Conservation (phyloP, 2,113 vertebrate species). For the Tautogolabrus adspersus region DNA sequence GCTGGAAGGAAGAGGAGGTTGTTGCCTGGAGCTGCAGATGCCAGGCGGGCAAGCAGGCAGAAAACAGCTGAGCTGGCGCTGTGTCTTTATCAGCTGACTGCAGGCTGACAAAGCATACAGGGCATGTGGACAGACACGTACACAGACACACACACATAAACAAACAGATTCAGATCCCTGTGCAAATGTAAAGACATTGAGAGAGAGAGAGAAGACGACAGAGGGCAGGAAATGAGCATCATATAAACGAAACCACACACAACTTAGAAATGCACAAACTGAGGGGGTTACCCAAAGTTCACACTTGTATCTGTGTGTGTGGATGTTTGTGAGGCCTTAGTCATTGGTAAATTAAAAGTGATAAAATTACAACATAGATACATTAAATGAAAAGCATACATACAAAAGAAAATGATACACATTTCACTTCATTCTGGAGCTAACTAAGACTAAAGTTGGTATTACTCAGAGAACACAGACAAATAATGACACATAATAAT, state of each 20-base stretch:
- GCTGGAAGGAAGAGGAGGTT: constrained; percentile 6
- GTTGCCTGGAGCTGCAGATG: constrained; percentile 48
- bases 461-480: too few species aligned
- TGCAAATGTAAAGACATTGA: constrained; percentile 33
- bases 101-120: constrained; percentile 70
- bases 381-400: not conserved
- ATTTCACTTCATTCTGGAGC: too few species aligned
- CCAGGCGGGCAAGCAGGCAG: constrained; percentile 20
- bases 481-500: too few species aligned
- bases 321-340: not conserved
- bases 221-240: constrained; percentile 14
- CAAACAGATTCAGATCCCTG: constrained; percentile 43
- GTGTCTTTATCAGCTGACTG: constrained; percentile 77
- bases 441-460: too few species aligned
- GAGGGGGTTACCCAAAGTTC: constrained; percentile 30
- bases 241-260: constrained; percentile 13
- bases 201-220: constrained; percentile 16
- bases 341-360: not conserved
- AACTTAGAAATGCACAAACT: constrained; percentile 31
- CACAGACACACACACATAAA: constrained; percentile 26
- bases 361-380: not conserved
- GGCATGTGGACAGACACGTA: constrained; percentile 25
- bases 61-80: constrained; percentile 76
- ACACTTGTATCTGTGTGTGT: not conserved
- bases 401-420: too few species aligned